These are phyloP conservation scores for Solea solea DNA, from an alignment of 2,113 vertebrate genomes.

Conservation along the genomic window DNA sequence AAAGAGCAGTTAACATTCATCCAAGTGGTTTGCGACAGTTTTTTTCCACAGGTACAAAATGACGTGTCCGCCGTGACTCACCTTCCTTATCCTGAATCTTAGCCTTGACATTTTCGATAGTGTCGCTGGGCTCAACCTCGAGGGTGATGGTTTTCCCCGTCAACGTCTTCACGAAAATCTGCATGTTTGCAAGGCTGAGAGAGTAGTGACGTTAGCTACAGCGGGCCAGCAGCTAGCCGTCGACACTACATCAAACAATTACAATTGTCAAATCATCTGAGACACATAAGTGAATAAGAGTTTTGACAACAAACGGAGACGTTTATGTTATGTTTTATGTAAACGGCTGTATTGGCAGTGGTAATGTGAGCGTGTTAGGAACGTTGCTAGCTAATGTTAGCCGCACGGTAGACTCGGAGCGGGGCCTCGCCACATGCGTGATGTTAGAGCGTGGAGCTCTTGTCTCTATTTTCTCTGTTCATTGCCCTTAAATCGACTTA, in stretches of 20 bases:
- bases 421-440: conserved; percentile 72
- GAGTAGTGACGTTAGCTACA: background rate
- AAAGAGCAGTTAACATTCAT: too few species aligned
- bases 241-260: background rate
- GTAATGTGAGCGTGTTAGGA: rapidly evolving
- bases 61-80: conserved; percentile 30
- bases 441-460: background rate
- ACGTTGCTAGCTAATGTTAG: conserved; percentile 27
- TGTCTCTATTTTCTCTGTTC: background rate
- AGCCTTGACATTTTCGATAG: conserved; percentile 92
- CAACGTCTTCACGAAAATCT: conserved; percentile 94
- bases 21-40: too few species aligned
- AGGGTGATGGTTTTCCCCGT: conserved; percentile 94
- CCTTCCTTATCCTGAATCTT: conserved; percentile 95
- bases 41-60: too few species aligned
- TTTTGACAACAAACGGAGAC: background rate
- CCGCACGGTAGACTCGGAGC: background rate
- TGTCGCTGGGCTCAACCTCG: conserved; percentile 92
- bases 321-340: background rate
- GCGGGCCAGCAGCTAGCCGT: background rate
- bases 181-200: conserved; percentile 83
- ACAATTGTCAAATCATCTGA: too few species aligned
- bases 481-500: rapidly evolving
- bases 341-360: rapidly evolving
- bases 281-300: too few species aligned